A percentile compares a stretch with the other conserved stretches of the same genome.
phyloP scores from a whole-genome alignment of 23 tunicate species.

The Diplosoma virens region DNA sequence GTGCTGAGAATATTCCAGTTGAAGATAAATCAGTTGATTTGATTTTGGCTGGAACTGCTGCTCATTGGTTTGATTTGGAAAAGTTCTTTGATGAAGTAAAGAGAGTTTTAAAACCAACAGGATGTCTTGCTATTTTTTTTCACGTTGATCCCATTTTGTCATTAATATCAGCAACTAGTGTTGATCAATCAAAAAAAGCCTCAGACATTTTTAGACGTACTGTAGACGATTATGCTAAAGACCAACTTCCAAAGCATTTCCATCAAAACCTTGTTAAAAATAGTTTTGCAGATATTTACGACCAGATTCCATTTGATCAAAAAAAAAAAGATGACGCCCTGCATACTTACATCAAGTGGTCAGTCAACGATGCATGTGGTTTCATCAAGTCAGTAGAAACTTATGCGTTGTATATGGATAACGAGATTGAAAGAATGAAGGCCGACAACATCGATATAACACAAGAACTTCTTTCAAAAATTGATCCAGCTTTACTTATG shows the following conservation, averaged over 20 bases:
- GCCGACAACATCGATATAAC: neutral
- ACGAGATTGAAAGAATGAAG: neutral
- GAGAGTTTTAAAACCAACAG: conserved; percentile 42
- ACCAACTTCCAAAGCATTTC: too few species aligned
- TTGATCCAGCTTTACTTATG: neutral
- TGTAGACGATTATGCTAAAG: too few species aligned
- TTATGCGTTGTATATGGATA: neutral
- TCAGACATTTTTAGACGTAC: too few species aligned
- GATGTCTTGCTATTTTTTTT: conserved; percentile 39
- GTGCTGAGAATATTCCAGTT: conserved; percentile 35
- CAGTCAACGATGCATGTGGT: neutral
- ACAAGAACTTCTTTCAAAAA: neutral
- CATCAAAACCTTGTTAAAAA: too few species aligned
- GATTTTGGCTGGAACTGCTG: conserved; percentile 42
- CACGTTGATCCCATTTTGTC: conserved; percentile 18
- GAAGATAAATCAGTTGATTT: conserved; percentile 44
- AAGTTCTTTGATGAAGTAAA: conserved; percentile 42
- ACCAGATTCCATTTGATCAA: neutral
- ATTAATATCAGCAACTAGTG: too few species aligned
- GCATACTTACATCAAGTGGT: neutral
- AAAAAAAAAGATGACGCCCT: neutral
- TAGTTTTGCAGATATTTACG: neutral
- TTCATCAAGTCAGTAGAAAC: neutral
- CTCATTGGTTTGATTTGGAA: conserved; percentile 61
- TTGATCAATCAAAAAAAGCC: too few species aligned